Conservation (phyloP, 2,113 vertebrate genomes). For the Limnothrissa miodon region DNA sequence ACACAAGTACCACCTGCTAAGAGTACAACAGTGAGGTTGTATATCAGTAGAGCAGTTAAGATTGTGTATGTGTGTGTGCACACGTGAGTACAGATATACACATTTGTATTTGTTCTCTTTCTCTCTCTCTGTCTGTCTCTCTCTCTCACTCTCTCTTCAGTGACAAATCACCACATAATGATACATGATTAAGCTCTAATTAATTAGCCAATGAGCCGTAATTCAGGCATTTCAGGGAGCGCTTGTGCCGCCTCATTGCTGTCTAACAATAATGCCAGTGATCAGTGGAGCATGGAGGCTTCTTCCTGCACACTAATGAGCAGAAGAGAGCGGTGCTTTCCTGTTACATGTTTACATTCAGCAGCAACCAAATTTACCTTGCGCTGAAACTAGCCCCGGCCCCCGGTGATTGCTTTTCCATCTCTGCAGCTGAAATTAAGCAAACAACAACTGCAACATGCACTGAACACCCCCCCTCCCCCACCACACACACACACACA, state of each 20-base stretch:
- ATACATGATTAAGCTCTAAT: neutral
- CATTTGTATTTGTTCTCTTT: too few species aligned
- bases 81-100: too few species aligned
- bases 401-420: conserved; percentile 8
- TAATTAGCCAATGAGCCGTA: conserved; percentile 6
- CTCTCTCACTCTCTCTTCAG: neutral
- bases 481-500: neutral
- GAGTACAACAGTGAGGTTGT: too few species aligned
- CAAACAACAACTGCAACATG: neutral
- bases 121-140: too few species aligned
- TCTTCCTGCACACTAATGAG: neutral
- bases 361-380: neutral
- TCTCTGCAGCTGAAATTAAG: conserved; percentile 3
- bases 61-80: too few species aligned
- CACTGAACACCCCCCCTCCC: neutral
- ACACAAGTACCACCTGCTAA: too few species aligned
- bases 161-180: conserved; percentile 10
- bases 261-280: neutral
- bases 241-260: neutral
- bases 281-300: neutral
- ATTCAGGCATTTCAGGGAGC: neutral
- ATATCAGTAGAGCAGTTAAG: too few species aligned
- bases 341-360: neutral
- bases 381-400: neutral
- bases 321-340: neutral